Evolutionary conservation across 1,140 invertebrate genomes (phyloP).

Genomic region (Branchinecta lindahli): DNA sequence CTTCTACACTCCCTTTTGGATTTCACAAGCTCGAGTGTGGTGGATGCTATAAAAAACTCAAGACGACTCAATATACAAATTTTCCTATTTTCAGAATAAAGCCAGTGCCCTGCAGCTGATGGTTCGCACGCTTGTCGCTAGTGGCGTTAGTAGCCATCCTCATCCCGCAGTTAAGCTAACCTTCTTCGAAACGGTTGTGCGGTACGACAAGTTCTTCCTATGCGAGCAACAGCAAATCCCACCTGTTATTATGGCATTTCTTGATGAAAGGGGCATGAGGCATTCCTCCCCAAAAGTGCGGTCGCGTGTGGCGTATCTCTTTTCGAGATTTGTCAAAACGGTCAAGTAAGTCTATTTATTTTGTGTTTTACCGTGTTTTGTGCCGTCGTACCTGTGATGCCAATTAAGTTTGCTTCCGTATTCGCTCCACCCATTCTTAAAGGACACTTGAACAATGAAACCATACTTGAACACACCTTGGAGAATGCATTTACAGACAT

Average conservation of each 20-base stretch:
- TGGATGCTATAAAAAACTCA: too few relatives aligned
- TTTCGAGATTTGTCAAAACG: conserved; percentile 39
- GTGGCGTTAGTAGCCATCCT: conserved; percentile 33
- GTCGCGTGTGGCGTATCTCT: conserved; percentile 38
- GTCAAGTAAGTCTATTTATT: conserved; percentile 29
- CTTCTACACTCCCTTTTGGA: too few relatives aligned
- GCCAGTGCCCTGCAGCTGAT: conserved; percentile 34
- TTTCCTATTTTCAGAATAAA: conserved; percentile 26
- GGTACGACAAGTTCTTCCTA: conserved; percentile 42
- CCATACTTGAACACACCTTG: too few relatives aligned
- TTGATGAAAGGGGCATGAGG: conserved; percentile 38
- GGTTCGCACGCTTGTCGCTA: conserved; percentile 35
- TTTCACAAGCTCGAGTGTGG: too few relatives aligned
- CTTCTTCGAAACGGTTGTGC: conserved; percentile 39
- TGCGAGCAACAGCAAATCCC: conserved; percentile 36
- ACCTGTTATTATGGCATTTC: conserved; percentile 36
- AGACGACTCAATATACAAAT: too few relatives aligned
- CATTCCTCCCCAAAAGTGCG: conserved; percentile 34
- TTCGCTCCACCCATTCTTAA: too few relatives aligned
- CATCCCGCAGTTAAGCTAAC: conserved; percentile 37
- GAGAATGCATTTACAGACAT: too few relatives aligned
- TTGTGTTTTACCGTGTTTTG: conserved; percentile 9
- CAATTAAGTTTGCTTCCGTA: conserved; percentile 11
- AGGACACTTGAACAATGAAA: too few relatives aligned
- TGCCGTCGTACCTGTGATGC: too few relatives aligned